Conservation (phyloP, 2,113 vertebrate species). For the Vulpes lagopus region DNA sequence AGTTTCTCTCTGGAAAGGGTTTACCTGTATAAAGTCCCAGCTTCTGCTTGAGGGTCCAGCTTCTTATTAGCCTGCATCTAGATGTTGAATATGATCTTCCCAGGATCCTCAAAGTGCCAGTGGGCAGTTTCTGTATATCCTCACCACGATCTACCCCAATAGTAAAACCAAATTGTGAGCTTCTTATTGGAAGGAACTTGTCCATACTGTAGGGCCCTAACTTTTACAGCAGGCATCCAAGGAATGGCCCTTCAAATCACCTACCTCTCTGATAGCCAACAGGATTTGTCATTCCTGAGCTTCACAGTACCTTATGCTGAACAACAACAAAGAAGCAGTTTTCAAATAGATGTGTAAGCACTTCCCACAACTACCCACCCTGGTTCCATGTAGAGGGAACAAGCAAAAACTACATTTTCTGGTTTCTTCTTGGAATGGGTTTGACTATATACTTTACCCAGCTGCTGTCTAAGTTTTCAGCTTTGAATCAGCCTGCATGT, state of each 20-base stretch:
- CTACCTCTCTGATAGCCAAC: not conserved
- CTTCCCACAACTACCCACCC: not conserved
- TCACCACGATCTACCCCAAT: not conserved
- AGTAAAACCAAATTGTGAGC: not conserved
- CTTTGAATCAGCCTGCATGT: not conserved
- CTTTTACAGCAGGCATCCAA: not conserved
- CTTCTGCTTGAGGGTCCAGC: not conserved
- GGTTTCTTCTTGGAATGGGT: not conserved
- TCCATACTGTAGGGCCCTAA: not conserved
- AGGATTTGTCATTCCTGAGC: not conserved
- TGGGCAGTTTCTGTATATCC: not conserved
- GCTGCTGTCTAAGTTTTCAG: not conserved
- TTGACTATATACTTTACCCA: not conserved
- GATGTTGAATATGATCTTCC: not conserved
- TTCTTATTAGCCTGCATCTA: conserved; percentile 1
- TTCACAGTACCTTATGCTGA: not conserved
- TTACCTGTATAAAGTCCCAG: not conserved
- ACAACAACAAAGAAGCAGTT: not conserved
- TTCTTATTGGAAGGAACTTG: not conserved
- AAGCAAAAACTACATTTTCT: not conserved
- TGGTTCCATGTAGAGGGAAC: not conserved
- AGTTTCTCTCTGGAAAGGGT: not conserved
- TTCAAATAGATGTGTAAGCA: not conserved
- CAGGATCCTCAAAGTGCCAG: not conserved
- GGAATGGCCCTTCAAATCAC: not conserved